phyloP scores from a whole-genome alignment of 2,113 vertebrate species.

The Cebus imitator region DNA sequence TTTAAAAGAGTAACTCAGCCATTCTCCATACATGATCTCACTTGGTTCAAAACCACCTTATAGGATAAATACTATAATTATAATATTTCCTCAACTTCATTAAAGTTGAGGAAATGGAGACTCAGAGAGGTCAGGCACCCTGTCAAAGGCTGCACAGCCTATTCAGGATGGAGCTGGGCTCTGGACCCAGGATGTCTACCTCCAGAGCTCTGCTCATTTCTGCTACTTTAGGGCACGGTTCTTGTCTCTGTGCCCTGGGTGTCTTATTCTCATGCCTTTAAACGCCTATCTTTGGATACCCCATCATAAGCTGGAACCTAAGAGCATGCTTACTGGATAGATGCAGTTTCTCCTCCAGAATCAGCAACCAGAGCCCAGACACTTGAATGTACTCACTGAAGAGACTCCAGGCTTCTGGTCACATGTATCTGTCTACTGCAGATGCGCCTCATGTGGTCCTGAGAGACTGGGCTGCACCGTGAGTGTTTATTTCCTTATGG shows the following conservation, averaged over 20 bases:
- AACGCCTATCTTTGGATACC: not conserved
- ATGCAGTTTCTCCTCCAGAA: not conserved
- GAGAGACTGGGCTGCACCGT: not conserved
- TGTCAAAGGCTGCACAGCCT: not conserved
- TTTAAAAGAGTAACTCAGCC: not conserved
- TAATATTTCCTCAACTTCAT: not conserved
- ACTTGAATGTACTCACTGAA: too few species aligned
- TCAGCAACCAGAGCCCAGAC: not conserved
- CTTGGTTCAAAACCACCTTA: not conserved
- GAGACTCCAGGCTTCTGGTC: not conserved
- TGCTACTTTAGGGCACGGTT: accelerated
- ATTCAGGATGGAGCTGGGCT: not conserved
- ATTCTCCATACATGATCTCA: not conserved
- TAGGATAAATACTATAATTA: not conserved
- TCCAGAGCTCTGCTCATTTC: not conserved
- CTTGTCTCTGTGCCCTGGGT: accelerated
- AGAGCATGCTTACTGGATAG: not conserved
- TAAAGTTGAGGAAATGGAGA: not conserved
- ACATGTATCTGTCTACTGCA: not conserved
- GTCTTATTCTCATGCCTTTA: not conserved
- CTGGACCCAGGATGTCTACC: not conserved
- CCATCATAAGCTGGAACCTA: not conserved
- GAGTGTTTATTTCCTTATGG: not conserved
- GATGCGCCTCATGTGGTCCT: not conserved
- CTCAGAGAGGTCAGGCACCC: not conserved